Conservation (phyloP, 2,797 vertebrate genomes). For the Halcyon leucocephala region DNA sequence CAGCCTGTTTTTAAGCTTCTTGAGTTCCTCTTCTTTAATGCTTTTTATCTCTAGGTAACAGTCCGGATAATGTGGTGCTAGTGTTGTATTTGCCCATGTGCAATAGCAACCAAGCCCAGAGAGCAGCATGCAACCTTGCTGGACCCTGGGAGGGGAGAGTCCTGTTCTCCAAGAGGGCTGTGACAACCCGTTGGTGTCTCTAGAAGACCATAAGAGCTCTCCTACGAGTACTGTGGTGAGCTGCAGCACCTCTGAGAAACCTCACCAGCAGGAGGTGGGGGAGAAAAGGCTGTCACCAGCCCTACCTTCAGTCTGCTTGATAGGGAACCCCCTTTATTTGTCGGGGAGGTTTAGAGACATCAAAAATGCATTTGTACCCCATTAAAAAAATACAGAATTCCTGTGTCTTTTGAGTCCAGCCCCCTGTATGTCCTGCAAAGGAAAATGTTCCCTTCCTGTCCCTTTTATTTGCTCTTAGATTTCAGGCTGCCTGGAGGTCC, state of each 20-base stretch:
- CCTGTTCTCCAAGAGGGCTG: background rate
- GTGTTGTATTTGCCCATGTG: background rate
- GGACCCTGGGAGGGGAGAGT: background rate
- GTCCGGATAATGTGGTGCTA: background rate
- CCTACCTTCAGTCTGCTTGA: background rate
- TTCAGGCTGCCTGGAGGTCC: background rate
- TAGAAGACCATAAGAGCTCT: background rate
- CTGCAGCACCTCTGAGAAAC: background rate
- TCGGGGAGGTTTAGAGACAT: background rate
- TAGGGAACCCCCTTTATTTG: background rate
- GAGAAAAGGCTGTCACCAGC: background rate
- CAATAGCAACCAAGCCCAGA: background rate
- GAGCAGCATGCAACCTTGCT: background rate
- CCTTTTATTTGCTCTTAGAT: background rate
- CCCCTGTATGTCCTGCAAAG: background rate
- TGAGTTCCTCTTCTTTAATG: constrained; percentile 41
- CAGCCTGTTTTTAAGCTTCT: constrained; percentile 50
- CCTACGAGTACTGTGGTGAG: background rate
- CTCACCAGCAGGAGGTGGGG: fast-evolving
- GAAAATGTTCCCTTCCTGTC: background rate
- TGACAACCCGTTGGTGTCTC: background rate
- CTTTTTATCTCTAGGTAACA: constrained; percentile 49
- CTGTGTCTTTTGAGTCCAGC: background rate
- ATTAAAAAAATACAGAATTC: background rate
- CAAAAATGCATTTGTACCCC: background rate